Base-by-base conservation (phyloP, 2,113 vertebrate genomes). In the Oryzias curvinotus region DNA sequence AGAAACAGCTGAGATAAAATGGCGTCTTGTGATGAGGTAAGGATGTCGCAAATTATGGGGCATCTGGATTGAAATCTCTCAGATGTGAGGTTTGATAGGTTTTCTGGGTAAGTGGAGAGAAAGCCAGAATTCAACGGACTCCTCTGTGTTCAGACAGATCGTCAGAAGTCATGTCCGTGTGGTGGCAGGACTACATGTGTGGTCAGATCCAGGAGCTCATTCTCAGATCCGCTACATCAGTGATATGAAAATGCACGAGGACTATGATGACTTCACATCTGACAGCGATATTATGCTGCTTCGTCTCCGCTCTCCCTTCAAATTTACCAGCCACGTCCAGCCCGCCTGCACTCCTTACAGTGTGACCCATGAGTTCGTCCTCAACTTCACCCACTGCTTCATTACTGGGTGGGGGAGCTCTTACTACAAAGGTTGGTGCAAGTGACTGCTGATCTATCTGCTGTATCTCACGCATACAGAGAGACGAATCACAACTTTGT, bases 351-450 rank as follows among this genome's bases (percentile, higher is more conserved):
- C 52, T 17, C 57, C 83, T 45, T 21, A 47, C 1, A 62, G 74
- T 7, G 21, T 65, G 61, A 65, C 5, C 36, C 15, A 89, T 1
- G 80, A 88, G 67, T 14, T 14, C 8, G 47, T 0, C 17, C 81
- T 88, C 18, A 76, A 65, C 68, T 74, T 89, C 58, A 75, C 61
- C 52, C 60, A 67, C 48, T 89, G 86, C 45, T 89, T 81, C 73
- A 65, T 89, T 67, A 80, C 43, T 5, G 87, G 86, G 12, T 90
- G 89, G 86, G 87, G 87, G 18, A 84, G 72, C 74, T 47, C 41
- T 2, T 30, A 14, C 17, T 68, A 47, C 43, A 44, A 65, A 67
- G 87, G 89, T 88, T 47, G 49, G 83, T 81, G 1, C 41, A 10
- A 30, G 28, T 28, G 48, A 13, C 15, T 19, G 17, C 7, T 7